Conservation (phyloP, 2,113 vertebrate species). For the Mesitornis unicolor region DNA sequence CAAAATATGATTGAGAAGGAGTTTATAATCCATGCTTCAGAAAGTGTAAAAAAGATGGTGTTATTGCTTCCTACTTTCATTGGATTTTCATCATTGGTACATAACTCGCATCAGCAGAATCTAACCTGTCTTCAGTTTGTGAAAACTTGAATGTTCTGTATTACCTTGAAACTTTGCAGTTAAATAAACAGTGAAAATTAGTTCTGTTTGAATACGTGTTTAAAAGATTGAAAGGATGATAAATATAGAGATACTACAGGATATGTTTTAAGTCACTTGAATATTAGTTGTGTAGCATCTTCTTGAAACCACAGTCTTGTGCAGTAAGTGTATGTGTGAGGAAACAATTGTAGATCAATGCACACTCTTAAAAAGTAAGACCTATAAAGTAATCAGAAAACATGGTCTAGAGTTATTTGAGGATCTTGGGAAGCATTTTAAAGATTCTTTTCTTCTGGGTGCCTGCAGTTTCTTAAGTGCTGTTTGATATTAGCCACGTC, state of each 20-base stretch:
- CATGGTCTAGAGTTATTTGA: neutral
- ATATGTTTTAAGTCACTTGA: neutral
- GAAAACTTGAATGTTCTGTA: neutral
- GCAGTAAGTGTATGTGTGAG: neutral
- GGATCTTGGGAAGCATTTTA: neutral
- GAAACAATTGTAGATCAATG: neutral
- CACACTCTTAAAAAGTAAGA: neutral
- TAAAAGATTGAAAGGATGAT: neutral
- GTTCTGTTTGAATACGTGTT: neutral
- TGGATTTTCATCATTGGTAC: neutral
- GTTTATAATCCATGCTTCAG: neutral
- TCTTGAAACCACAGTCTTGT: neutral
- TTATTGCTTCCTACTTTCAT: neutral
- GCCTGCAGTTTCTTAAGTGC: neutral
- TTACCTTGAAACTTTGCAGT: neutral
- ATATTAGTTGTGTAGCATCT: neutral
- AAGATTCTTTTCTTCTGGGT: neutral
- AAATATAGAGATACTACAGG: neutral
- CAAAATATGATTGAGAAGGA: neutral
- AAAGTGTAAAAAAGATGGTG: neutral
- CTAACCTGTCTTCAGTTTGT: neutral
- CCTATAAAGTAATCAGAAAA: neutral
- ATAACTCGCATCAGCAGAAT: neutral
- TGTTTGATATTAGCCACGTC: neutral
- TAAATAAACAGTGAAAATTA: neutral